Percentiles rank a stretch among this genome's conserved stretches.
phyloP scores from a whole-genome alignment of 1,140 invertebrate species.

The Pseudomyrmex gracilis region DNA sequence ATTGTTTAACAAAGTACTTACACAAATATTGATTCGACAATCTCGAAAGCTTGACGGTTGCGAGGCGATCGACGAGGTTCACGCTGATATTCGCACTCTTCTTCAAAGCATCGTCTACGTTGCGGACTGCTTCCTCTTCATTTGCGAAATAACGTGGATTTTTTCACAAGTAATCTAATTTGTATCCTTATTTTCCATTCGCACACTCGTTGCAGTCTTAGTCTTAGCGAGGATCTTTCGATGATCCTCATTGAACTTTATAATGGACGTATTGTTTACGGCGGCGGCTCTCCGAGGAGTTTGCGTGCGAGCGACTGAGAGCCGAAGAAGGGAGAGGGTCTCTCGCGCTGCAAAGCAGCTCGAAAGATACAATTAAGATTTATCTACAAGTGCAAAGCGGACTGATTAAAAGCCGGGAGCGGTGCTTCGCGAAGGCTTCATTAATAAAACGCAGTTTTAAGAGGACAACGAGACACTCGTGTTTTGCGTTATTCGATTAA shows the following conservation, averaged over 20 bases:
- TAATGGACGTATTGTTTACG: constrained; percentile 51
- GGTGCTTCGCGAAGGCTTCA: constrained; percentile 57
- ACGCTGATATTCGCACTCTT: too few species aligned
- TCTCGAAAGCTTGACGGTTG: too few species aligned
- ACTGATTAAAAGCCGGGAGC: constrained; percentile 68
- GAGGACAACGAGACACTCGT: constrained; percentile 33
- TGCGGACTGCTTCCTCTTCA: too few species aligned
- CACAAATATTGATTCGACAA: too few species aligned
- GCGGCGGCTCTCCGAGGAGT: constrained; percentile 38
- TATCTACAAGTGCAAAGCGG: constrained; percentile 63
- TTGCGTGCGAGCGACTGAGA: constrained; percentile 50
- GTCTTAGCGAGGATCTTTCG: constrained; percentile 2
- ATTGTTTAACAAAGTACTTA: too few species aligned
- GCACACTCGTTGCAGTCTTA: constrained; percentile 7
- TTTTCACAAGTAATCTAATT: background rate
- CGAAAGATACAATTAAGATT: constrained; percentile 74
- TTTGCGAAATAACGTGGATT: too few species aligned
- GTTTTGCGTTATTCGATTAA: constrained; percentile 45
- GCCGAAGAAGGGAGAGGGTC: constrained; percentile 12
- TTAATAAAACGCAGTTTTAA: constrained; percentile 66
- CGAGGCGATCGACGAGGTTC: too few species aligned
- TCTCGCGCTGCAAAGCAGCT: constrained; percentile 50
- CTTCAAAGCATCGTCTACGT: too few species aligned
- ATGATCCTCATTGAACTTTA: constrained; percentile 45
- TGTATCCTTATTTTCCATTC: background rate